These are phyloP conservation scores for Bettongia penicillata DNA, from an alignment of 2,113 vertebrate species.

Conservation along the genomic window DNA sequence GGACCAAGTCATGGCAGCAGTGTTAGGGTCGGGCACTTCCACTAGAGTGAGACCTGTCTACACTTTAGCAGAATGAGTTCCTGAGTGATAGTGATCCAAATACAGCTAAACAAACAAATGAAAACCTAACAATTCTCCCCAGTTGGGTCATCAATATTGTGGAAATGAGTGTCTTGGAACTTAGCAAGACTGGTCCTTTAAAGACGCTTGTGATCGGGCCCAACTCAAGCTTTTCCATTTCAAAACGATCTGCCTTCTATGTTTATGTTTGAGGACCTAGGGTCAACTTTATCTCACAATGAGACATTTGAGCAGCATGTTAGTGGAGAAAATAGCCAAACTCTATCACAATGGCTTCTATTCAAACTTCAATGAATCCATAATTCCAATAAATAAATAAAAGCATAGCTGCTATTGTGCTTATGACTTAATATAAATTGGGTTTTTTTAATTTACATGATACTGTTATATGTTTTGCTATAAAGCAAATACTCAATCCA, in stretches of 20 bases:
- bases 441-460: neutral
- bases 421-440: neutral
- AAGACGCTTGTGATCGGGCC: neutral
- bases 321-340: neutral
- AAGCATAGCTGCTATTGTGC: neutral
- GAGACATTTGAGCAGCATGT: neutral
- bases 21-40: neutral
- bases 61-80: neutral
- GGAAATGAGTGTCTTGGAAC: neutral
- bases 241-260: neutral
- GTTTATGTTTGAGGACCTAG: neutral
- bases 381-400: neutral
- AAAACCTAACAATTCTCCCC: neutral
- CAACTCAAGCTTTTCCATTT: neutral
- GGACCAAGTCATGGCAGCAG: neutral
- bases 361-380: slow-evolving; percentile 15
- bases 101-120: neutral
- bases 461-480: neutral
- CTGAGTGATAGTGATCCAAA: neutral
- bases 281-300: neutral
- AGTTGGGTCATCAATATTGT: neutral
- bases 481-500: neutral
- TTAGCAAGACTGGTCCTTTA: neutral
- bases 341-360: neutral
- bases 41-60: neutral